phyloP scores from a whole-genome alignment of 1,140 invertebrate genomes.

The Micrasema minimum region DNA sequence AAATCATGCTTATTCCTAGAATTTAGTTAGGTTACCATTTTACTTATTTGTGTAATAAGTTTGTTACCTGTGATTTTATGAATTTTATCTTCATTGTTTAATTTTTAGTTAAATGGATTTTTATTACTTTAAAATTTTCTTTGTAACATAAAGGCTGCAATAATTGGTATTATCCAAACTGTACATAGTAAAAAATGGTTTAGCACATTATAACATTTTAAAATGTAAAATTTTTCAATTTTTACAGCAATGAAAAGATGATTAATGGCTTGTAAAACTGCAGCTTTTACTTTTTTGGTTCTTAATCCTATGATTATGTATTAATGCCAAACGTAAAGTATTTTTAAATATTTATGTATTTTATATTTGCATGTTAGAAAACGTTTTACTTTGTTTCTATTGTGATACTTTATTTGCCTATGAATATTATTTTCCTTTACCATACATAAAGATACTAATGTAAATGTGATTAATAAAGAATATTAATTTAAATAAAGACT shows the following conservation, averaged over 20 bases:
- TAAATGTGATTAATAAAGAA: conserved; percentile 24
- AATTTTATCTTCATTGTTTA: no score
- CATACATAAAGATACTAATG: conserved; percentile 11
- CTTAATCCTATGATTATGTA: no score
- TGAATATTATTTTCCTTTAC: conserved; percentile 22
- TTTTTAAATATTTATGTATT: not conserved
- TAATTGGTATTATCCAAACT: no score
- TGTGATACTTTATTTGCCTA: conserved; percentile 29
- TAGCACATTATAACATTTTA: no score
- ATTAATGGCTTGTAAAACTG: not conserved
- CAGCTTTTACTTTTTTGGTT: conserved; percentile 8
- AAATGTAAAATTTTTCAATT: no score
- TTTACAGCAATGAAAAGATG: no score
- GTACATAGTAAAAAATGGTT: no score
- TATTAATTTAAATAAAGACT: conserved; percentile 6
- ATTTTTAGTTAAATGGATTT: no score
- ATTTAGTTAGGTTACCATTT: no score
- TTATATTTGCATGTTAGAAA: conserved; percentile 11
- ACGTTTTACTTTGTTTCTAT: conserved; percentile 16
- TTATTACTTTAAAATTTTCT: no score
- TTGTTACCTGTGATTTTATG: conserved; percentile 23
- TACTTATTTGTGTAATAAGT: conserved; percentile 1
- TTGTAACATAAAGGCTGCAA: no score
- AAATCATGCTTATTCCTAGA: not conserved
- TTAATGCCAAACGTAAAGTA: conserved; percentile 27